Evolutionary conservation across 2,113 vertebrate genomes (phyloP), one percentile per base, ranked within the genome.

Genomic region (Barnardius zonarius): DNA sequence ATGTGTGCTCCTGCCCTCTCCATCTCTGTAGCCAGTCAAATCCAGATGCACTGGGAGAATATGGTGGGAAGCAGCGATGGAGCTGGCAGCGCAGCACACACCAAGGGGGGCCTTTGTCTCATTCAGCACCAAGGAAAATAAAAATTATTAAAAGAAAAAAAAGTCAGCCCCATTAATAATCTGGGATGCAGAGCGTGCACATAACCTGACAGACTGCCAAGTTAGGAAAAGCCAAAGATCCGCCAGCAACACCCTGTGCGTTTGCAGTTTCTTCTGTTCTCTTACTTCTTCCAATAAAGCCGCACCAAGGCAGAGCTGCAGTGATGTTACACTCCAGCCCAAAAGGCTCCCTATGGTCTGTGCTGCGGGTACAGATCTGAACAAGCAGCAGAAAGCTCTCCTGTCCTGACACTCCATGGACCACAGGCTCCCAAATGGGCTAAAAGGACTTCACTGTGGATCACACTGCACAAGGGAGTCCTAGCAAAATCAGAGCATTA

Each of bases 341-440:
- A 55, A 18, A 46, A 10, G 13, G 35, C 59, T 76, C 74, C 59
- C 39, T n/a, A 5, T 0, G 0, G 30, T 31, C 67, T 28, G 54
- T 0, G 1, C 7, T 13, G 49, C n/a, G 18, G 35, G 20, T 18
- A 51, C 0, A 0, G 49, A 54, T 11, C 54, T 4, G 1, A 72
- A 37, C 1, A 1, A 28, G 67, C 49, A 61, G 72, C 61, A 37
- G 25, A 30, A 7, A 44, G 30, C n/a, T 68, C 70, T 82, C n/a
- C 49, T 31, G n/a, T 16, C n/a, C 48, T 17, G 28, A 48, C 4
- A 2, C 27, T n/a, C 81, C 55, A 3, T 0, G 6, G 16, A 41
- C 16, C 37, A 20, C 17, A 14, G 35, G 11, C 35, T 62, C 52
- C 39, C 39, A 24, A n/a, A 9, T 3, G 8, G 14, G 28, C 20